phyloP scores from a whole-genome alignment of 1,140 invertebrate genomes.

The Mamestra configurata region DNA sequence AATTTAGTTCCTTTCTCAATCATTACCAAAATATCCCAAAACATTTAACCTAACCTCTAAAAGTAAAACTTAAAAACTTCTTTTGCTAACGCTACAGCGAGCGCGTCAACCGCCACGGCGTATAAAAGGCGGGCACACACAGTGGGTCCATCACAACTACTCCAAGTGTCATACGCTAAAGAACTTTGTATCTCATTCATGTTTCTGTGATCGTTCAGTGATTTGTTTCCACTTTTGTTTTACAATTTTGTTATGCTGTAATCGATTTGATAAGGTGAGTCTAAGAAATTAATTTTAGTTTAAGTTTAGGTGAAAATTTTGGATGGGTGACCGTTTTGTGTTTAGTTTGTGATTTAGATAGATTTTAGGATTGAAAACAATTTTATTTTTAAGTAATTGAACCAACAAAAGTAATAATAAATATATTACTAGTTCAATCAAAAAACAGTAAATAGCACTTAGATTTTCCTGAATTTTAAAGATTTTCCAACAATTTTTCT shows the following conservation, averaged over 20 bases:
- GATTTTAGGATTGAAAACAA: background rate
- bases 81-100: constrained; percentile 9
- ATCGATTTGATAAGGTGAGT: constrained; percentile 26
- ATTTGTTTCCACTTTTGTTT: constrained; percentile 29
- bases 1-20: too few species aligned
- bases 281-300: background rate
- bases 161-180: constrained; percentile 16
- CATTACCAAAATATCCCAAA: background rate
- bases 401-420: too few species aligned
- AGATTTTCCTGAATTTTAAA: too few species aligned
- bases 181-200: background rate
- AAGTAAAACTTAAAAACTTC: background rate
- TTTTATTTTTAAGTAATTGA: too few species aligned
- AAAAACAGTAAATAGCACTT: too few species aligned
- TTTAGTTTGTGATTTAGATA: background rate
- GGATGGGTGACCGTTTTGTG: background rate
- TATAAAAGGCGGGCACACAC: constrained; percentile 6
- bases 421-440: too few species aligned
- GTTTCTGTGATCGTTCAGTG: constrained; percentile 24
- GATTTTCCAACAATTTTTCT: too few species aligned
- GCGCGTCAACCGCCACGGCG: background rate
- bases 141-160: constrained; percentile 16
- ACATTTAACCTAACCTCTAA: background rate
- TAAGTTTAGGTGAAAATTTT: background rate
- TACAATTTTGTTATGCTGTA: constrained; percentile 25